Conservation (phyloP, 1,140 invertebrate species). For the Drosophila insularis region DNA sequence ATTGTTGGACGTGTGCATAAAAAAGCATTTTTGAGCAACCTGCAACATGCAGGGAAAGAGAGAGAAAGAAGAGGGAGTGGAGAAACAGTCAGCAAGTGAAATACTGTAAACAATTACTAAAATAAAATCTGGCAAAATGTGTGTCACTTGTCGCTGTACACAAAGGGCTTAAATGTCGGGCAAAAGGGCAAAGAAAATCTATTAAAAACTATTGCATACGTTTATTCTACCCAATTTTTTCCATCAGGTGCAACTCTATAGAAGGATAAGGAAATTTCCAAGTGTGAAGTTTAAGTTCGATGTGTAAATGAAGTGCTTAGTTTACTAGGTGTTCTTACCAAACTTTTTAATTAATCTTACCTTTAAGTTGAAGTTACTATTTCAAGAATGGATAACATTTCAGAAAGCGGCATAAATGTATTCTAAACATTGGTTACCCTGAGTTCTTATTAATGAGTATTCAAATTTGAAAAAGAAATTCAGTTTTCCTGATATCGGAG, state of each 20-base stretch:
- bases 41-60: slow-evolving; percentile 11
- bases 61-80: neutral
- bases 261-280: too few relatives aligned
- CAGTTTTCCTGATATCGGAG: too few relatives aligned
- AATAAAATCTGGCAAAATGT: slow-evolving; percentile 65
- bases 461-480: too few relatives aligned
- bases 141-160: slow-evolving; percentile 54
- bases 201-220: slow-evolving; percentile 5
- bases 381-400: too few relatives aligned
- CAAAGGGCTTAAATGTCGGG: neutral
- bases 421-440: too few relatives aligned
- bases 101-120: slow-evolving; percentile 46
- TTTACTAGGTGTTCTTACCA: too few relatives aligned
- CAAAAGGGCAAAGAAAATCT: slow-evolving; percentile 10
- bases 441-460: too few relatives aligned
- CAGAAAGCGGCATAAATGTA: too few relatives aligned
- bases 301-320: neutral
- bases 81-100: neutral
- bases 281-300: too few relatives aligned
- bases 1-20: slow-evolving; percentile 78
- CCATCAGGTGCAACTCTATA: neutral
- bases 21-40: slow-evolving; percentile 64
- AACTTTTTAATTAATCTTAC: too few relatives aligned
- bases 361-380: too few relatives aligned
- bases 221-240: neutral